These are phyloP conservation scores for Didymodactylos carnosus DNA, from an alignment of 2,888 invertebrate genomes.

Conservation along the genomic window DNA sequence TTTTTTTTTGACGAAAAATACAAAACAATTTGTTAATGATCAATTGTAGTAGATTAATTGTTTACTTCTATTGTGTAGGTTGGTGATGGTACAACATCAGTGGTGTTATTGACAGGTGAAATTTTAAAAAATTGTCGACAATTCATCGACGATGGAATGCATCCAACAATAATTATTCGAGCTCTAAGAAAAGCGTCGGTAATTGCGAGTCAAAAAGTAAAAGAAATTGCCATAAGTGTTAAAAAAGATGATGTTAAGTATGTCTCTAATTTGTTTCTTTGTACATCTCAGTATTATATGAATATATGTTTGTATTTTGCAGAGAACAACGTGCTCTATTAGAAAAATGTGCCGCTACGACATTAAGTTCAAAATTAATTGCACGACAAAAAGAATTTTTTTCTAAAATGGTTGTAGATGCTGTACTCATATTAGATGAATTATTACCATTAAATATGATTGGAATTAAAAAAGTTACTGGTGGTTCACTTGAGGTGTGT, in stretches of 20 bases:
- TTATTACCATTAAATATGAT: constrained; percentile 90
- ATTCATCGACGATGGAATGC: constrained; percentile 84
- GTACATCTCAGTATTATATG: no score
- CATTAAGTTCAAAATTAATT: constrained; percentile 87
- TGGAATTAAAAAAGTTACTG: constrained; percentile 79
- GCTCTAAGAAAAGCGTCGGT: constrained; percentile 65
- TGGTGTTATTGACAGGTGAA: constrained; percentile 82
- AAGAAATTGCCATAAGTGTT: constrained; percentile 51
- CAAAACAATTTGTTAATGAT: no score
- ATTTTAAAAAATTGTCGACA: constrained; percentile 79
- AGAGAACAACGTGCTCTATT: constrained; percentile 31
- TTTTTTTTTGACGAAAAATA: no score
- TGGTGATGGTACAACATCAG: constrained; percentile 94
- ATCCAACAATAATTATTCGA: constrained; percentile 74
- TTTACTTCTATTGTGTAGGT: no score
- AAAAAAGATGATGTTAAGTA: constrained; percentile 20
- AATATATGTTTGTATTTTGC: not conserved
- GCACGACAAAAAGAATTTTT: constrained; percentile 86
- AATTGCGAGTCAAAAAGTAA: constrained; percentile 54
- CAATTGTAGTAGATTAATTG: no score
- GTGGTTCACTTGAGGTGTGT: constrained; percentile 40
- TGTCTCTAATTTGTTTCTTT: no score
- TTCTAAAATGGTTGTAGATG: constrained; percentile 88
- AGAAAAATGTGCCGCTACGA: constrained; percentile 72
- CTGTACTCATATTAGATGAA: constrained; percentile 66